A percentile compares a stretch with the other conserved stretches of the same genome.
Evolutionary conservation across 2,888 invertebrate genomes (phyloP).

Genomic region (Cordilura impudica): DNA sequence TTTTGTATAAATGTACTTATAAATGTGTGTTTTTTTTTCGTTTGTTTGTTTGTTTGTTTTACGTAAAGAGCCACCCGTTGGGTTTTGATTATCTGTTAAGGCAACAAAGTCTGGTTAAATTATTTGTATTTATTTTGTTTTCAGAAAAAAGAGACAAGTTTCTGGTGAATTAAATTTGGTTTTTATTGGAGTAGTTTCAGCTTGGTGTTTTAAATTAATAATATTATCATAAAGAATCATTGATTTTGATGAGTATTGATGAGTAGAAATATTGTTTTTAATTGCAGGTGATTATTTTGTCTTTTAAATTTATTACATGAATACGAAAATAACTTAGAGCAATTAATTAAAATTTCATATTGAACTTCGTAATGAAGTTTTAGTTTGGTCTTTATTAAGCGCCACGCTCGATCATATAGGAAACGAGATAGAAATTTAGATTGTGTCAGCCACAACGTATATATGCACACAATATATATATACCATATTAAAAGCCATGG

Average conservation of each 20-base stretch:
- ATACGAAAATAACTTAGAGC: too few relatives aligned
- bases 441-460: too few relatives aligned
- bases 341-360: too few relatives aligned
- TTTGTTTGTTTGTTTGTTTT: constrained; percentile 25
- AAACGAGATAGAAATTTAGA: too few relatives aligned
- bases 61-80: constrained; percentile 62
- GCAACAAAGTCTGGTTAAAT: constrained; percentile 54
- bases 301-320: background rate
- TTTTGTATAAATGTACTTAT: constrained; percentile 15
- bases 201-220: constrained; percentile 25
- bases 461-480: too few relatives aligned
- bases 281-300: constrained; percentile 26
- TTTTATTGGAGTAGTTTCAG: background rate
- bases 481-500: too few relatives aligned
- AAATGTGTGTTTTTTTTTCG: background rate
- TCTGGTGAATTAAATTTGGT: background rate
- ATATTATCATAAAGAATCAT: constrained; percentile 30
- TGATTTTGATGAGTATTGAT: constrained; percentile 43
- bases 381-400: too few relatives aligned
- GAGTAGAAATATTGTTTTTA: constrained; percentile 29
- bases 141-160: constrained; percentile 20
- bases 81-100: constrained; percentile 62
- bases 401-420: too few relatives aligned
- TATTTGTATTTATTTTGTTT: constrained; percentile 24
- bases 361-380: too few relatives aligned